Conservation (phyloP, 2,888 invertebrate species). For the Eristalis arbustorum region DNA sequence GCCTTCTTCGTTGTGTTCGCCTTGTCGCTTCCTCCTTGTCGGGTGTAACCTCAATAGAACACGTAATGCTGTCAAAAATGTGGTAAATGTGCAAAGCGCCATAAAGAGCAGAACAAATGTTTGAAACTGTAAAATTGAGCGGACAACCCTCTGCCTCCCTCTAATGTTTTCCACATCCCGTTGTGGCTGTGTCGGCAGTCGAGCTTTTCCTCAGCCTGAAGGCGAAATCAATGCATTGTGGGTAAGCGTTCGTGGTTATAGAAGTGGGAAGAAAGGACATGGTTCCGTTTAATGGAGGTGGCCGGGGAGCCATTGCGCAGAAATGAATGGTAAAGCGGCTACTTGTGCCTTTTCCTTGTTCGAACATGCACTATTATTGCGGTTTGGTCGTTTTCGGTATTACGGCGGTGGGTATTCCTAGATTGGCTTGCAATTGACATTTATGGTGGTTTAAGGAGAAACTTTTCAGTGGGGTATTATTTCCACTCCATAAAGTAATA, state of each 20-base stretch:
- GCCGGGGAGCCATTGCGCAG: slow-evolving; percentile 33
- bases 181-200: neutral
- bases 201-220: slow-evolving; percentile 30
- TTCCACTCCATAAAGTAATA: slow-evolving; percentile 64
- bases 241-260: slow-evolving; percentile 45
- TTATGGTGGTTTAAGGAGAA: slow-evolving; percentile 57
- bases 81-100: slow-evolving; percentile 62
- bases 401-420: slow-evolving; percentile 46
- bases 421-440: slow-evolving; percentile 56
- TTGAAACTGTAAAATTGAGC: slow-evolving; percentile 65
- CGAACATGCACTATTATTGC: slow-evolving; percentile 66
- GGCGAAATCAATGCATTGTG: slow-evolving; percentile 57
- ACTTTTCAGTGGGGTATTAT: slow-evolving; percentile 40
- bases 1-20: slow-evolving; percentile 15
- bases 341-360: slow-evolving; percentile 61
- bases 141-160: slow-evolving; percentile 17
- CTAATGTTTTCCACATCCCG: slow-evolving; percentile 18
- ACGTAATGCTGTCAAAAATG: slow-evolving; percentile 68
- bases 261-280: slow-evolving; percentile 18
- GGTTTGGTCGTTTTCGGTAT: slow-evolving; percentile 52
- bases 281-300: slow-evolving; percentile 43
- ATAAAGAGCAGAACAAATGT: slow-evolving; percentile 67
- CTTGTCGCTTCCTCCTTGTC: neutral
- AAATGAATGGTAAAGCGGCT: slow-evolving; percentile 67
- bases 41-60: slow-evolving; percentile 58